Evolutionary conservation across 2,888 invertebrate species (phyloP), one percentile per base, ranked within the genome.

Genomic region (Sycophila texana): DNA sequence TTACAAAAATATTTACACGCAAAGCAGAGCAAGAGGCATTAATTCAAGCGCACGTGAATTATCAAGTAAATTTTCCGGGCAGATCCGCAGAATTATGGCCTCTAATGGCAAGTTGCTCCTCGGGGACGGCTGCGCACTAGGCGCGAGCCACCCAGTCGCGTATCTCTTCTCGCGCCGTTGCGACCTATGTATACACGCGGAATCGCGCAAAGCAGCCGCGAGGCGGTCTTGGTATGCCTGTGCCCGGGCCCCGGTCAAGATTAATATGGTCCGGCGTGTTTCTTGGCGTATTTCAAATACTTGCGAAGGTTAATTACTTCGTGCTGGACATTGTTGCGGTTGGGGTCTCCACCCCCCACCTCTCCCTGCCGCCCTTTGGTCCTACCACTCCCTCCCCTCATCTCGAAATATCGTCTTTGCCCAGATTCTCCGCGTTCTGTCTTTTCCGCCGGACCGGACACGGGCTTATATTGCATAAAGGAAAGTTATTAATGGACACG

Each of bases 281-380:
- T 88, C 88, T 89, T 88, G 86, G 85, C 86, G 86, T 88, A 86
- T 86, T 88, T 88, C 84, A 85, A 83, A 87, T 88, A 88, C 86
- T 88, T 88, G 83, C 76, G 79, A 86, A 79, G 87, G 87, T 87
- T 88, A 88, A 88, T 88, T 88, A 88, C 85, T 85, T 87, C 77
- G 77, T 72, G 73, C 82, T 76, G 83, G 83, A 86, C 87, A 88
- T 88, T 87, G 85, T 84, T 86, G 86, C 82, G 84, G 85, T 79
- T 7, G n/a, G 20, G 67, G 30, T 18, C 14, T 26, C 16, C 7
- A 26, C 22, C 20, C 14, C 22, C 18, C 60, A 12, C 39, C 20
- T 71, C 47, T 61, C 74, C 14, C 65, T 30, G 55, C 14, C 63
- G 26, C 4, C 49, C 66, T 57, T 20, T 47, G 30, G 14, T 51